Evolutionary conservation across 2,113 vertebrate species (phyloP).

Genomic region (Danionella cerebrum): DNA sequence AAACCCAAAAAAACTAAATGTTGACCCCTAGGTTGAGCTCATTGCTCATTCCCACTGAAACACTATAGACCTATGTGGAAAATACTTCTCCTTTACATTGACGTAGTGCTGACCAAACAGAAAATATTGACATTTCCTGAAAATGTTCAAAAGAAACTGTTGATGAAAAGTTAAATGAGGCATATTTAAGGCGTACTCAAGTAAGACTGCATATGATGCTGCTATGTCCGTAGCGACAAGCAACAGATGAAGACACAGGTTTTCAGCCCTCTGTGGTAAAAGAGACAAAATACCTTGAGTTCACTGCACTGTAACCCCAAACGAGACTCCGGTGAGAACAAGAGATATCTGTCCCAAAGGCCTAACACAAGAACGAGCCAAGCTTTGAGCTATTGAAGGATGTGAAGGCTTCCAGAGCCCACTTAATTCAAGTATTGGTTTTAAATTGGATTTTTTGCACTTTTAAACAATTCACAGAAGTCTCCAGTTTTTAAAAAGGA

Average conservation of each 20-base stretch:
- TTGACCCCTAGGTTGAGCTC: no score
- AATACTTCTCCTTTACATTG: neutral
- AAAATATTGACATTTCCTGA: no score
- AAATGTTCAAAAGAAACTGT: neutral
- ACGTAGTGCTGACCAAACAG: neutral
- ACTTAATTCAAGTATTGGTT: conserved; percentile 44
- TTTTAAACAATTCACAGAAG: neutral
- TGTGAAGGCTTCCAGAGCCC: conserved; percentile 5
- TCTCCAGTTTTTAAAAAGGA: conserved; percentile 4
- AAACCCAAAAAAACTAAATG: neutral
- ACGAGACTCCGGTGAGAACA: neutral
- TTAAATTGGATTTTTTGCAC: conserved; percentile 11
- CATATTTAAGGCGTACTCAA: conserved; percentile 49
- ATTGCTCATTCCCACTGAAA: neutral
- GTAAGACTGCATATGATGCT: conserved; percentile 36
- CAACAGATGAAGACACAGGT: conserved; percentile 26
- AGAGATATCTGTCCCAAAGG: conserved; percentile 8
- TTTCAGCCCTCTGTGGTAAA: conserved; percentile 15
- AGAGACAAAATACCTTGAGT: neutral
- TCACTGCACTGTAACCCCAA: conserved; percentile 11
- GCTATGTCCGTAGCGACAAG: conserved; percentile 27
- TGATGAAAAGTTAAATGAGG: neutral
- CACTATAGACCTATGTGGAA: neutral
- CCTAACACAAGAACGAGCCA: neutral
- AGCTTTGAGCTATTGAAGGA: neutral